A percentile compares a stretch with the other conserved stretches of the same genome.
Evolutionary conservation across 2,797 vertebrate genomes (phyloP).

Genomic region (Cephalopachus bancanus): DNA sequence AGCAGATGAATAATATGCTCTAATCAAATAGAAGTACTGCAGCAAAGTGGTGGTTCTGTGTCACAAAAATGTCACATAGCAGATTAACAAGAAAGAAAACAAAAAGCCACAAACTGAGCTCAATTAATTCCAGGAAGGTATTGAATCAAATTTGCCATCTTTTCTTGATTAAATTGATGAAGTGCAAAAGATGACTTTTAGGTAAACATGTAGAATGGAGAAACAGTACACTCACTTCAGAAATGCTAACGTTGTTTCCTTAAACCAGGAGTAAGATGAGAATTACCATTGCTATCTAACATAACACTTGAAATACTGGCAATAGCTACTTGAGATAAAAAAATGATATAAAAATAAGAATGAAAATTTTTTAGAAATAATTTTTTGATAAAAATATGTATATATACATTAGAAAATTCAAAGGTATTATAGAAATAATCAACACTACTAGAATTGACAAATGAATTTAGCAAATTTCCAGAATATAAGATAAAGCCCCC

Average conservation of each 20-base stretch:
- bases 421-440: neutral
- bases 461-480: constrained; percentile 18
- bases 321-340: neutral
- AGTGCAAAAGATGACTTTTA: neutral
- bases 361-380: constrained; percentile 15
- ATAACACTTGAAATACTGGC: neutral
- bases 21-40: neutral
- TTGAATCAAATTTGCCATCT: neutral
- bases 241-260: neutral
- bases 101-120: neutral
- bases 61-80: neutral
- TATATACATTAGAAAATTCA: neutral
- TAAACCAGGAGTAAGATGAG: neutral
- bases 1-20: neutral
- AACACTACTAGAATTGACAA: neutral
- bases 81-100: neutral
- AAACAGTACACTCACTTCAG: neutral
- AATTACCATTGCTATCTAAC: neutral
- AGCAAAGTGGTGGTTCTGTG: neutral
- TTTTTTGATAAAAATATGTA: neutral
- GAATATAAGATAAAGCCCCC: neutral
- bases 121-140: neutral
- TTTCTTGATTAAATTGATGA: neutral
- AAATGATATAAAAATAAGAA: neutral
- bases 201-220: neutral